These are phyloP conservation scores for Tetranychus piercei DNA, from an alignment of 2,888 invertebrate species.

Conservation along the genomic window DNA sequence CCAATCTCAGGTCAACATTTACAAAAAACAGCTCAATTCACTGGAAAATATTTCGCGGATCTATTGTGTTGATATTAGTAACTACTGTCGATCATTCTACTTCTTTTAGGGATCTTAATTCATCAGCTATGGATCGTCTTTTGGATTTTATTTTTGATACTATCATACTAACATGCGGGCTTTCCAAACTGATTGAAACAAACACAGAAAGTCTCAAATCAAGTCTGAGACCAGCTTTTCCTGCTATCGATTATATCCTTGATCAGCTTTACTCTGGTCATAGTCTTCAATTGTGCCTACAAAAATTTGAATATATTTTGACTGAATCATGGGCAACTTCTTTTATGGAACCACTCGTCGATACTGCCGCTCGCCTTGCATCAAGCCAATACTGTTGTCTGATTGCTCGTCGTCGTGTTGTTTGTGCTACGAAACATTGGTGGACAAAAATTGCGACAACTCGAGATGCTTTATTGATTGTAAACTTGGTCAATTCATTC, in stretches of 20 bases:
- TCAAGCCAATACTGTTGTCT: conserved; percentile 15
- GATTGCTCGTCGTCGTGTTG: background rate
- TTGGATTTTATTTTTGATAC: conserved; percentile 17
- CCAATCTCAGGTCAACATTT: conserved; percentile 3
- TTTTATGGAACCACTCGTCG: background rate
- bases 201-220: conserved; percentile 18
- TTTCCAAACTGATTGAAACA: background rate
- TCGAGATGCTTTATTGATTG: conserved; percentile 14
- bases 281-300: background rate
- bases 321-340: background rate
- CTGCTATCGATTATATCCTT: conserved; percentile 17
- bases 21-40: conserved; percentile 10
- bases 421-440: conserved; percentile 13
- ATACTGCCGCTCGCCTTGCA: conserved; percentile 6
- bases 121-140: background rate
- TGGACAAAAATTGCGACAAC: conserved; percentile 13
- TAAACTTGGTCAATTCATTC: conserved; percentile 14
- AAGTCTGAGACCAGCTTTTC: conserved; percentile 9
- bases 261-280: conserved; percentile 7
- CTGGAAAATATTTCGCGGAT: conserved; percentile 19
- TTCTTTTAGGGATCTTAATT: conserved; percentile 9
- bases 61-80: conserved; percentile 15
- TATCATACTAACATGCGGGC: conserved; percentile 13
- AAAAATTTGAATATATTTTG: conserved; percentile 10
- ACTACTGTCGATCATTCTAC: background rate